phyloP scores from a whole-genome alignment of 2,888 invertebrate species.

The Rhamnusium bicolor region DNA sequence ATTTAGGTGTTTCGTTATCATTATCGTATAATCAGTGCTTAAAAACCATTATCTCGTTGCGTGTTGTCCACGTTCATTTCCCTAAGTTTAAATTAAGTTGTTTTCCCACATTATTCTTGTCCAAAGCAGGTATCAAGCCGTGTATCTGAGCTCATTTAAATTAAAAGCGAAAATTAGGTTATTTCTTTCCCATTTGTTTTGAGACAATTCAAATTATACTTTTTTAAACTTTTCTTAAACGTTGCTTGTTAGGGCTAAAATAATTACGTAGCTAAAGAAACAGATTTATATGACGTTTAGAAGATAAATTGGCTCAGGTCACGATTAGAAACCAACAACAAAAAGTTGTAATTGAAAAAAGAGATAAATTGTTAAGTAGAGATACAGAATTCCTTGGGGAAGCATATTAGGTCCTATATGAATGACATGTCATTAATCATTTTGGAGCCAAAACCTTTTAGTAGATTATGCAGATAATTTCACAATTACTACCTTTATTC shows the following conservation, averaged over 20 bases:
- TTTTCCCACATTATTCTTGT: neutral
- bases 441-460: neutral
- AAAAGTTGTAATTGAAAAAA: conserved; percentile 19
- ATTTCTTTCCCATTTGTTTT: neutral
- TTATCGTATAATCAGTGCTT: neutral
- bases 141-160: neutral
- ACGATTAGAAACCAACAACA: conserved; percentile 10
- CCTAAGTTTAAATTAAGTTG: neutral
- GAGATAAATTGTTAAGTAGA: conserved; percentile 27
- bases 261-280: neutral
- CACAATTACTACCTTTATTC: neutral
- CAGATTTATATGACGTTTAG: neutral
- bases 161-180: neutral
- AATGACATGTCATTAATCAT: neutral
- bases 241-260: neutral
- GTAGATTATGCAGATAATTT: neutral
- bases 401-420: conserved; percentile 18
- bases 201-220: neutral
- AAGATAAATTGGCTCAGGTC: conserved; percentile 11
- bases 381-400: conserved; percentile 22
- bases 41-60: too few relatives aligned
- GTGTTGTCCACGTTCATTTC: neutral
- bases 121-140: neutral
- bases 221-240: neutral
- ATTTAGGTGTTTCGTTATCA: too few relatives aligned